Conservation (phyloP, 1,140 invertebrate genomes). For the Conopomorpha cramerella region DNA sequence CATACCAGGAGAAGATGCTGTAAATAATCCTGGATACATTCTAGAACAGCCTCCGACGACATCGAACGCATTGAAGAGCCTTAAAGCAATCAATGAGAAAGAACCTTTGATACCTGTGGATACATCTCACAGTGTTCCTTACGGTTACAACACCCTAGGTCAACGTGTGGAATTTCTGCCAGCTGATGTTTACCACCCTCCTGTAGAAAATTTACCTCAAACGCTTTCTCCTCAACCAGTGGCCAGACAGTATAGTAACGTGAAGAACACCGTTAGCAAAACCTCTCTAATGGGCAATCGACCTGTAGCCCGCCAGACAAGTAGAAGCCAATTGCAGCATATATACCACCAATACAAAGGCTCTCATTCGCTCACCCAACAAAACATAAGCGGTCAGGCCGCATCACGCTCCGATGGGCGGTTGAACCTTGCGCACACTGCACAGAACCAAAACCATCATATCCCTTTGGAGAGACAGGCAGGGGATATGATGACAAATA, state of each 20-base stretch:
- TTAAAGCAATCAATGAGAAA: too few relatives aligned
- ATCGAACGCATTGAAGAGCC: too few relatives aligned
- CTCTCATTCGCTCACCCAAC: slow-evolving; percentile 33
- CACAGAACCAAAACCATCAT: slow-evolving; percentile 3
- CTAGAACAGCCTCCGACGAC: too few relatives aligned
- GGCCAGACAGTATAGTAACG: slow-evolving; percentile 18
- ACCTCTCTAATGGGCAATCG: slow-evolving; percentile 25
- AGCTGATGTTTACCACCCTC: slow-evolving; percentile 15
- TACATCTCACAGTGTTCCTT: slow-evolving; percentile 14
- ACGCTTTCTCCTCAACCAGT: slow-evolving; percentile 21
- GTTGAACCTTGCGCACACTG: too few relatives aligned
- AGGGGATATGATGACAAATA: slow-evolving; percentile 25
- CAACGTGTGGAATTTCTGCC: slow-evolving; percentile 29
- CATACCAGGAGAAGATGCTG: too few relatives aligned
- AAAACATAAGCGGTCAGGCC: slow-evolving; percentile 25
- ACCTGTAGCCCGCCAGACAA: slow-evolving; percentile 16
- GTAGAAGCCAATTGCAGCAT: slow-evolving; percentile 34
- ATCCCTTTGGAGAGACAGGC: slow-evolving; percentile 27
- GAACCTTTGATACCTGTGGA: slow-evolving; percentile 33
- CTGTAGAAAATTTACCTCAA: slow-evolving; percentile 23
- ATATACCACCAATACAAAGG: slow-evolving; percentile 43
- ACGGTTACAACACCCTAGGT: slow-evolving; percentile 33
- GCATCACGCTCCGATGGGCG: slow-evolving; percentile 33
- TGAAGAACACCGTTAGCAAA: slow-evolving; percentile 38
- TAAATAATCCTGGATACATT: too few relatives aligned